A percentile compares a stretch with the other conserved stretches of the same genome.
Evolutionary conservation across 2,797 vertebrate species (phyloP).

Genomic region (Coregonus suidteri): DNA sequence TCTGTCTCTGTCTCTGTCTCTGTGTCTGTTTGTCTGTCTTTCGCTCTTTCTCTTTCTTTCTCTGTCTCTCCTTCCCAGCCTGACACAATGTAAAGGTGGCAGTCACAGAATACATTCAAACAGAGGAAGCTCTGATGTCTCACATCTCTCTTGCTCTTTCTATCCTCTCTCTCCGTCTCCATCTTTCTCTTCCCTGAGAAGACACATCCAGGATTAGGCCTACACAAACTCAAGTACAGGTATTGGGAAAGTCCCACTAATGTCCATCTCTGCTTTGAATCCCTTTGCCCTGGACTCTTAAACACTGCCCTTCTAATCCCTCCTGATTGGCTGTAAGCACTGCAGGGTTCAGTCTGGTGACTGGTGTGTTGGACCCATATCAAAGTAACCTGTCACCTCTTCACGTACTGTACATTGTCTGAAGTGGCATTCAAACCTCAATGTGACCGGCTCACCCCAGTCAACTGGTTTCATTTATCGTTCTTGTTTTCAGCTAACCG

Average conservation of each 20-base stretch:
- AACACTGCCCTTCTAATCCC: slow-evolving; percentile 36
- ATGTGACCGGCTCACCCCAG: slow-evolving; percentile 19
- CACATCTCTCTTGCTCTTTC: too few species aligned
- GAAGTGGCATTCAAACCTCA: slow-evolving; percentile 19
- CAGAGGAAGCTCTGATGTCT: too few species aligned
- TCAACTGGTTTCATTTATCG: slow-evolving; percentile 54
- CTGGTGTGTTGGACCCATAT: slow-evolving; percentile 20
- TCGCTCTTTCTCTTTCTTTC: slow-evolving; percentile 32
- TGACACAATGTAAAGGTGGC: too few species aligned
- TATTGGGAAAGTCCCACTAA: background rate
- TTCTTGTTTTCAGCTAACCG: slow-evolving; percentile 19
- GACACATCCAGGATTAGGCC: background rate
- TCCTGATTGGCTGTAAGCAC: slow-evolving; percentile 34
- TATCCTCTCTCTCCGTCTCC: too few species aligned
- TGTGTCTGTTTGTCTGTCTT: slow-evolving; percentile 41
- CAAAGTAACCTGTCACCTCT: slow-evolving; percentile 24
- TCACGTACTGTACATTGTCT: slow-evolving; percentile 45
- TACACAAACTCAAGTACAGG: background rate
- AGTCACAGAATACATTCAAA: too few species aligned
- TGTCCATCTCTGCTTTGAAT: slow-evolving; percentile 9
- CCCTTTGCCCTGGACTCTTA: slow-evolving; percentile 20
- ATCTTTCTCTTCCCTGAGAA: too few species aligned
- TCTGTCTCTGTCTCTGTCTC: slow-evolving; percentile 34
- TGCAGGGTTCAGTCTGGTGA: too few species aligned
- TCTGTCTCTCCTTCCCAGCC: slow-evolving; percentile 30